Evolutionary conservation across 2,797 vertebrate genomes (phyloP), one percentile per base, ranked within the genome.

Genomic region (Enteromius paludinosus): DNA sequence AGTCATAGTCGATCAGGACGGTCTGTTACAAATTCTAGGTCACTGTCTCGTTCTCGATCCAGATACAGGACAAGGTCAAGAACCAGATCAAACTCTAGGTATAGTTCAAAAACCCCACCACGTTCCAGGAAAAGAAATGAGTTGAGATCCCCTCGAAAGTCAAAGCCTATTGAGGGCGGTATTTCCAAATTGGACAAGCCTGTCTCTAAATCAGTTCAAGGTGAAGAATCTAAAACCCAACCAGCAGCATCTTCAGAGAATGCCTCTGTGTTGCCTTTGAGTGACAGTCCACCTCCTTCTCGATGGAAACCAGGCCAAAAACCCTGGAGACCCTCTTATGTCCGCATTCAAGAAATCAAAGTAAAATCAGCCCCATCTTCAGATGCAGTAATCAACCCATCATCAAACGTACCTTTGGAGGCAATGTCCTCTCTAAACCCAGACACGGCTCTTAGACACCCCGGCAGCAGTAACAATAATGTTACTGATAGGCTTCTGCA

Each of bases 291-390:
- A 2, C 98, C 98, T 0, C 98, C 98, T 20, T 99, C 98, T 0
- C 93, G 98, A 72, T 99, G 98, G 98, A 99, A 99, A 87, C 98
- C 98, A 14, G 98, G 96, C 11, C 98, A 98, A 84, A 99, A 99
- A 87, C 98, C 98, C 0, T 99, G 98, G 98, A 99, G 99, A 74
- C 96, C 98, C 0, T 99, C 98, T 0, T 99, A 99, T 0, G 93
- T 99, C 82, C 93, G 96, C 11, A 95, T 97, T 86, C 96, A 97
- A 89, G 96, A 97, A 83, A 95, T 97, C 87, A 97, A 97, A 91
- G 92, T 94, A 61, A 97, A 97, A 88, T 88, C 95, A 9, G 91
- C 91, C 3, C 90, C 93, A 8, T 85, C 91, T 76, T 89, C 93
- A 12, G 87, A 93, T 54, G 72, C 91, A 11, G 92, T 92, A 0